phyloP scores from a whole-genome alignment of 2,888 invertebrate species.

The Harmothoe impar region DNA sequence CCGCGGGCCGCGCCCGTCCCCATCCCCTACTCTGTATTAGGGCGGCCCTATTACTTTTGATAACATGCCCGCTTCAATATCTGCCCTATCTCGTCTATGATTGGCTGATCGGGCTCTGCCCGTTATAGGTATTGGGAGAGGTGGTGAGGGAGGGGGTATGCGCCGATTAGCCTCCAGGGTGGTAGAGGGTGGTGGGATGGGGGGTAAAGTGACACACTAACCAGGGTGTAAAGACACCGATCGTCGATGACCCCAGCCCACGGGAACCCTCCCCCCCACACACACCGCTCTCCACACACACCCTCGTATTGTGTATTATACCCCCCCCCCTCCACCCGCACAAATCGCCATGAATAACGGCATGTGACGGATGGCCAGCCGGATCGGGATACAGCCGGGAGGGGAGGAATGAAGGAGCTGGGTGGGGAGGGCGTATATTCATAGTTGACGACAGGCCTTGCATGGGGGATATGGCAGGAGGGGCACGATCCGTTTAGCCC shows the following conservation, averaged over 20 bases:
- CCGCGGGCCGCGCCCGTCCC: neutral
- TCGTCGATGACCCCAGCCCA: too few species aligned
- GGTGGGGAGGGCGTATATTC: slow-evolving; percentile 25
- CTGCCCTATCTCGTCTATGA: slow-evolving; percentile 7
- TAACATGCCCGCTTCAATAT: slow-evolving; percentile 40
- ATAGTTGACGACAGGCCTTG: neutral
- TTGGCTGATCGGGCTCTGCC: neutral
- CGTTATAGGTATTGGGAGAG: neutral
- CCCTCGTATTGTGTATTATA: neutral
- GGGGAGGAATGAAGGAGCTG: neutral
- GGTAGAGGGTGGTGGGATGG: neutral
- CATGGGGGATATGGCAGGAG: neutral
- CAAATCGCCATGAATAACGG: neutral
- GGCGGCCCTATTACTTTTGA: slow-evolving; percentile 19
- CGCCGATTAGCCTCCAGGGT: neutral
- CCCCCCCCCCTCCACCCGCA: neutral
- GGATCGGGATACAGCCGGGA: neutral
- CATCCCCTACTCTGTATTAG: neutral
- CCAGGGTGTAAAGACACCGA: neutral
- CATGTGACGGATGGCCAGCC: neutral
- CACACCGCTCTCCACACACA: neutral
- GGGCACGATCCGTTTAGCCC: neutral
- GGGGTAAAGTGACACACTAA: neutral
- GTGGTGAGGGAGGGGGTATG: neutral
- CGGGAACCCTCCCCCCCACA: too few species aligned